Percentiles rank a stretch among this genome's conserved stretches.
Evolutionary conservation across 1,140 invertebrate genomes (phyloP).

Genomic region (Lordiphosa mommai): DNA sequence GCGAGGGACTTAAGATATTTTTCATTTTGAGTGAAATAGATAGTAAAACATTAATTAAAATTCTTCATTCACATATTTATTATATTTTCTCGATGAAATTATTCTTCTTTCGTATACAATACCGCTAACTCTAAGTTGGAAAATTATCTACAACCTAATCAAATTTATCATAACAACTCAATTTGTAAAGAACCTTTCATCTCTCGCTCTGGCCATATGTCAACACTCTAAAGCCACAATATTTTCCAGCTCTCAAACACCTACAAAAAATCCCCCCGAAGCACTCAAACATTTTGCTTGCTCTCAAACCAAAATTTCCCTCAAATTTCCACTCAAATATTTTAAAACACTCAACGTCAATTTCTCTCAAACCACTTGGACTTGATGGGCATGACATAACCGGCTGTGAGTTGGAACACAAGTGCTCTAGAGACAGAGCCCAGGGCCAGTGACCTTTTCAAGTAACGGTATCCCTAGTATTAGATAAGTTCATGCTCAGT

Average conservation of each 20-base stretch:
- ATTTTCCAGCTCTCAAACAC: constrained; percentile 11
- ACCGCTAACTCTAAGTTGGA: too few relatives aligned
- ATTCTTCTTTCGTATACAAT: background rate
- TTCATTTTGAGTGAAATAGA: background rate
- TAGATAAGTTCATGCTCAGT: constrained; percentile 48
- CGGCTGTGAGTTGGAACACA: constrained; percentile 30
- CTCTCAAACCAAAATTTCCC: constrained; percentile 5
- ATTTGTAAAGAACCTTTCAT: too few relatives aligned
- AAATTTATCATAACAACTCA: too few relatives aligned
- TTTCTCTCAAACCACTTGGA: constrained; percentile 32
- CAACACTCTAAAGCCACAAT: background rate
- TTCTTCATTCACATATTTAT: background rate
- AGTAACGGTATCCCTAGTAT: constrained; percentile 74
- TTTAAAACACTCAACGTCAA: constrained; percentile 11
- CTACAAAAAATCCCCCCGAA: background rate
- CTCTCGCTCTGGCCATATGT: too few relatives aligned
- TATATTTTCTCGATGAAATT: background rate
- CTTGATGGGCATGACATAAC: constrained; percentile 57
- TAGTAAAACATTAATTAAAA: background rate
- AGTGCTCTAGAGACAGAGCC: constrained; percentile 28
- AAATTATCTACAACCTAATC: too few relatives aligned
- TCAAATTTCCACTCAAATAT: constrained; percentile 9
- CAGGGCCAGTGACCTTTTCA: constrained; percentile 59
- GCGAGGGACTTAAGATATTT: background rate
- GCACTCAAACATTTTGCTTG: background rate